These are phyloP conservation scores for Xestia c-nigrum DNA, from an alignment of 2,888 invertebrate species.

Conservation along the genomic window DNA sequence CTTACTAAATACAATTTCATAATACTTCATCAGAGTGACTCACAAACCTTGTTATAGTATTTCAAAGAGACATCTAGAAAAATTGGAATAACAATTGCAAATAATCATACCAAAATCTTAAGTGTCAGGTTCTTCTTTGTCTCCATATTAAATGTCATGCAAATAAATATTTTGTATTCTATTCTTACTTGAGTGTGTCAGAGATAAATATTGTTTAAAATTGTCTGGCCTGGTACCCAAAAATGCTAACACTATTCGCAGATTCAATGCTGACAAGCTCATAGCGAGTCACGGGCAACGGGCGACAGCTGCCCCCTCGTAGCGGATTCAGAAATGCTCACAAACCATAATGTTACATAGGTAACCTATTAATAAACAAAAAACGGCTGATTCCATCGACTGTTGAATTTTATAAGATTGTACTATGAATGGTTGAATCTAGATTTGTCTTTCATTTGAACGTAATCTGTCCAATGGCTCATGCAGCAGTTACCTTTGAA, in stretches of 20 bases:
- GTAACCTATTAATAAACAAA: no score
- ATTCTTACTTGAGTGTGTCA: neutral
- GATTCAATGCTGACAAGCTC: neutral
- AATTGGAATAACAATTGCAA: neutral
- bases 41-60: neutral
- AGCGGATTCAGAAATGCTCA: no score
- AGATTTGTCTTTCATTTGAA: no score
- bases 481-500: no score
- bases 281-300: no score
- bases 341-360: no score
- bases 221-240: neutral
- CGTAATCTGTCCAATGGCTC: no score
- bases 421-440: no score
- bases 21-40: slow-evolving; percentile 1
- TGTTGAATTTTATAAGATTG: no score
- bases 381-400: no score
- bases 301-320: no score
- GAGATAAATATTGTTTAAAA: neutral
- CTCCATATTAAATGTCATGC: neutral
- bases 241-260: neutral
- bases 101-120: neutral
- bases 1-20: neutral
- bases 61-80: neutral
- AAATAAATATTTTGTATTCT: neutral
- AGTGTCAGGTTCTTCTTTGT: neutral